Conservation (phyloP, 2,888 invertebrate genomes). For the Agrotis clavis region DNA sequence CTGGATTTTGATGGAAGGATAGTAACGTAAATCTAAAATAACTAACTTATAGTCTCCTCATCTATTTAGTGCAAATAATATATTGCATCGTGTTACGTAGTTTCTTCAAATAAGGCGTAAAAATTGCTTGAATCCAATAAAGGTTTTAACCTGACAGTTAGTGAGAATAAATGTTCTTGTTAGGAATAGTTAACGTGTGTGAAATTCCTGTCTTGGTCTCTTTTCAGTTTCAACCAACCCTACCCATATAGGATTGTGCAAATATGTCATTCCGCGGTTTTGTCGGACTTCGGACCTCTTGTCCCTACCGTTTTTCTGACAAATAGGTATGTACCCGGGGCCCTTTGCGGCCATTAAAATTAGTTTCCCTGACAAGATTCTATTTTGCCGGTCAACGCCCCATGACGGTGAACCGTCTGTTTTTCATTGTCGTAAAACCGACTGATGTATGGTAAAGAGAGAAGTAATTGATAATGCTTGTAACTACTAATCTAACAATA, state of each 20-base stretch:
- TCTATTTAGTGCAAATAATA: neutral
- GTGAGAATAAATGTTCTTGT: neutral
- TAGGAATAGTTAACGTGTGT: conserved; percentile 6
- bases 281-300: neutral
- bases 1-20: neutral
- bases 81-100: neutral
- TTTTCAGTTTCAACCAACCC: neutral
- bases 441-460: conserved; percentile 32
- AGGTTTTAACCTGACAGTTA: neutral
- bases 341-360: conserved; percentile 75
- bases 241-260: conserved; percentile 26
- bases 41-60: neutral
- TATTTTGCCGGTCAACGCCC: conserved; percentile 71
- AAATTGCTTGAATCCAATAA: neutral
- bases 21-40: neutral
- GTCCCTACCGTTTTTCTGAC: conserved; percentile 49
- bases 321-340: conserved; percentile 65
- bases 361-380: conserved; percentile 79
- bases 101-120: neutral
- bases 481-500: conserved; percentile 9
- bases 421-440: conserved; percentile 54
- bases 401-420: conserved; percentile 63
- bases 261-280: conserved; percentile 28
- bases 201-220: conserved; percentile 1
- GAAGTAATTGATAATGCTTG: conserved; percentile 51